Percentiles rank a stretch among this genome's conserved stretches.
These are phyloP conservation scores for Nematostella vectensis DNA, from an alignment of 92 coral and sea anemone genomes.

Conservation along the genomic window DNA sequence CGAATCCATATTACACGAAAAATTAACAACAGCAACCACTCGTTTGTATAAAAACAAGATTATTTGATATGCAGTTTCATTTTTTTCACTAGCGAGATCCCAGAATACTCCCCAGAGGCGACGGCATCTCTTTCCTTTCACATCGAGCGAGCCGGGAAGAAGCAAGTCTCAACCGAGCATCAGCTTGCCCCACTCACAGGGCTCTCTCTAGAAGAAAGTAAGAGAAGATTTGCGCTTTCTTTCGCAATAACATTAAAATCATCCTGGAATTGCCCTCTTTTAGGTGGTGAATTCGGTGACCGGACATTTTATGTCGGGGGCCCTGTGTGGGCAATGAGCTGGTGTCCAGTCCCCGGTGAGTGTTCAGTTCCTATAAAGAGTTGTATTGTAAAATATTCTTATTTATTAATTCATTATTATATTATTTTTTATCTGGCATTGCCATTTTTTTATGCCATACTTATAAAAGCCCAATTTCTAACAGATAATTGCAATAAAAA, in stretches of 20 bases:
- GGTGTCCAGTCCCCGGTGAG: conserved; percentile 94
- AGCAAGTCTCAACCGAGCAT: conserved; percentile 16
- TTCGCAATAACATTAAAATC: not conserved
- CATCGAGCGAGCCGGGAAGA: conserved; percentile 23
- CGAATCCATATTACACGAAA: no score
- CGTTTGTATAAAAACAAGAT: no score
- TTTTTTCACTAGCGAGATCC: not conserved
- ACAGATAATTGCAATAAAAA: no score
- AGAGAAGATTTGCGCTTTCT: conserved; percentile 10
- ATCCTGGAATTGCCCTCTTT: not conserved
- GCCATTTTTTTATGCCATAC: no score
- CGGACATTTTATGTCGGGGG: conserved; percentile 89
- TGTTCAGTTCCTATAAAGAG: no score
- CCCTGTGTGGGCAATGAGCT: conserved; percentile 89
- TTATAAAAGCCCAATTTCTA: no score
- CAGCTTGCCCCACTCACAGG: conserved; percentile 69
- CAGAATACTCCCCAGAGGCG: conserved; percentile 51
- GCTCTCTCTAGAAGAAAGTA: conserved; percentile 50
- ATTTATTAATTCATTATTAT: not conserved
- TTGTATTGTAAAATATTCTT: no score
- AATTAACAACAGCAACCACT: no score
- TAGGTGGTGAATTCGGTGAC: conserved; percentile 62
- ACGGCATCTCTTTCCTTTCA: conserved; percentile 56
- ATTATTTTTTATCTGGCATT: not conserved
- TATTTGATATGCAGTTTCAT: no score